These are phyloP conservation scores for Drosophila mojavensis DNA, from an alignment of 1,140 invertebrate species.

Conservation along the genomic window DNA sequence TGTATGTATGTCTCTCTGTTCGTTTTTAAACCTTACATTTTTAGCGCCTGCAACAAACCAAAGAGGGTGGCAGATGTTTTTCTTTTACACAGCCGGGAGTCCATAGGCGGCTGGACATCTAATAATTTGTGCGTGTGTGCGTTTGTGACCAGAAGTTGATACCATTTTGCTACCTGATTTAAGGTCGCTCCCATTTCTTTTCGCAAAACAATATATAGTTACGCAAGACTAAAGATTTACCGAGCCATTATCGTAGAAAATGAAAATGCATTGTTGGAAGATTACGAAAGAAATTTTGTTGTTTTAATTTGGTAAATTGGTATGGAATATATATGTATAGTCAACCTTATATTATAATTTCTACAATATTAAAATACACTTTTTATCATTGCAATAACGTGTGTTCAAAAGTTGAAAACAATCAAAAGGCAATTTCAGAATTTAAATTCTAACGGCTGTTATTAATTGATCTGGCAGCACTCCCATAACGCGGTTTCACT, in stretches of 20 bases:
- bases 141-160: slow-evolving; percentile 16
- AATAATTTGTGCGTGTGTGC: slow-evolving; percentile 2
- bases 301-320: not conserved
- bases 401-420: too few species aligned
- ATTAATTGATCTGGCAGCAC: not conserved
- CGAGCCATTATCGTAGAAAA: not conserved
- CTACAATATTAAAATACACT: too few species aligned
- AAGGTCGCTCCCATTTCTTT: slow-evolving; percentile 15
- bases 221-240: slow-evolving; percentile 19
- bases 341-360: too few species aligned
- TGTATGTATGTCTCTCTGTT: not conserved
- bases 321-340: too few species aligned
- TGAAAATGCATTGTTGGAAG: not conserved
- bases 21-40: not conserved
- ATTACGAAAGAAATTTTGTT: not conserved
- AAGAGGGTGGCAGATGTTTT: slow-evolving; percentile 42
- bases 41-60: slow-evolving; percentile 3
- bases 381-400: too few species aligned
- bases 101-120: slow-evolving; percentile 17
- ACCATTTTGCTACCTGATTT: slow-evolving; percentile 13
- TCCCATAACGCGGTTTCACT: not conserved
- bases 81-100: slow-evolving; percentile 1
- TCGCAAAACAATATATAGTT: slow-evolving; percentile 17
- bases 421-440: too few species aligned
- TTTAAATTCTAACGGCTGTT: too few species aligned